Evolutionary conservation across 2,888 invertebrate species (phyloP), one percentile per base, ranked within the genome.

Genomic region (Dryocosmus kuriphilus): DNA sequence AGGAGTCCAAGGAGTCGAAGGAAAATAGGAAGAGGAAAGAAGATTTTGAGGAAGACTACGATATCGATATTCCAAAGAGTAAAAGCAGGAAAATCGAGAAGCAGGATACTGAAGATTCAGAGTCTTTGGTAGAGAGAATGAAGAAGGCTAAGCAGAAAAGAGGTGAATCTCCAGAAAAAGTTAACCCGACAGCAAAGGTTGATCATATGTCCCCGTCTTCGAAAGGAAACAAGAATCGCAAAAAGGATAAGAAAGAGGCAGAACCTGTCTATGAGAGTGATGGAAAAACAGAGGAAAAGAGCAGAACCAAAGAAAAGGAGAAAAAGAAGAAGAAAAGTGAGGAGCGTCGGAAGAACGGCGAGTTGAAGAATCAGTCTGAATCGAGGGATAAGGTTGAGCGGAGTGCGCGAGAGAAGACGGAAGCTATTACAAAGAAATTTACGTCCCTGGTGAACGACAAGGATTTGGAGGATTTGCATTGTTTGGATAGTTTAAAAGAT

Each of bases 261-360:
- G 83, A 82, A 75, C 77, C 77, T 5, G 74, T 76, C 9, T 77
- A 75, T 51, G 85, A 85, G 77, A 82, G 80, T 22, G 82, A 77
- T 65, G 83, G 83, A 14, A 89, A 86, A 74, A 81, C 84, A 7
- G 85, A 93, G 77, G 88, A 85, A 9, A 93, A 92, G 83, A 92
- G 92, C 86, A 93, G 92, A 86, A 92, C 91, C 55, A 93, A 80
- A 77, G 84, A 80, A 55, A 81, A 79, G 80, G 82, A 86, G 38
- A 86, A 84, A 85, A 83, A 80, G 67, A 84, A 80, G 74, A 80
- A 76, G 92, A 92, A 85, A 92, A 92, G 81, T 91, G 90, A 81
- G 46, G 88, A 89, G 92, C 94, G 88, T 93, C 94, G 79, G 93
- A 95, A 90, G 93, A 94, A 90, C 90, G 95, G 82, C 88, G 94